Conservation (phyloP, 2,888 invertebrate genomes). For the Lycia hirtaria region DNA sequence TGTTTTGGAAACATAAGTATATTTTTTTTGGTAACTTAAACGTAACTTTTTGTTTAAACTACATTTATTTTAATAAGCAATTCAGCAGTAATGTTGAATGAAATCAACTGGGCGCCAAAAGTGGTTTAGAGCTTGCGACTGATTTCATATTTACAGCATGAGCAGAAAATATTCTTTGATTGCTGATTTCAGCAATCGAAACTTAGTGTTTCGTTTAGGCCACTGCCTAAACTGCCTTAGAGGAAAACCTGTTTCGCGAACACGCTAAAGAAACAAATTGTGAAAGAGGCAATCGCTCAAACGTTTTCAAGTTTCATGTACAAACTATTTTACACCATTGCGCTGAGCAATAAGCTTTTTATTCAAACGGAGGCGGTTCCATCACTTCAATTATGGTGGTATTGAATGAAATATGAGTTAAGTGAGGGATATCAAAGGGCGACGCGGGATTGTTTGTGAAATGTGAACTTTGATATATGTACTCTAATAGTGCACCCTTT, state of each 20-base stretch:
- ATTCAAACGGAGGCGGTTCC: slow-evolving; percentile 63
- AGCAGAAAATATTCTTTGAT: no score
- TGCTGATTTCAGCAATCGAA: no score
- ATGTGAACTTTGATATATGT: slow-evolving; percentile 82
- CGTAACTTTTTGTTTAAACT: no score
- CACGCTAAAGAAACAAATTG: slow-evolving; percentile 84
- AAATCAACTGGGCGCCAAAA: no score
- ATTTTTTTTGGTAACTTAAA: no score
- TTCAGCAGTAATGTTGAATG: no score
- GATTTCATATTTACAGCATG: no score
- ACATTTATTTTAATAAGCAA: no score
- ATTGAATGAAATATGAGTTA: slow-evolving; percentile 84
- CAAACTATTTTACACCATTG: slow-evolving; percentile 68
- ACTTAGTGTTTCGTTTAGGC: no score
- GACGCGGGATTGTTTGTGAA: slow-evolving; percentile 78
- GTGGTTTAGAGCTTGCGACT: no score
- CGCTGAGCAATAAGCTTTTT: slow-evolving; percentile 61
- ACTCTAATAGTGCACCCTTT: slow-evolving; percentile 76
- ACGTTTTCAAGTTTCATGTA: slow-evolving; percentile 60
- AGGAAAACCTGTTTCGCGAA: slow-evolving; percentile 81
- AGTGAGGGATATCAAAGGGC: slow-evolving; percentile 85
- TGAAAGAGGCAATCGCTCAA: slow-evolving; percentile 83
- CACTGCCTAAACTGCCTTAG: no score
- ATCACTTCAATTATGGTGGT: slow-evolving; percentile 83
- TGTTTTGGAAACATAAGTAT: no score